phyloP scores from a whole-genome alignment of 2,888 invertebrate species.

The Phortica magna region DNA sequence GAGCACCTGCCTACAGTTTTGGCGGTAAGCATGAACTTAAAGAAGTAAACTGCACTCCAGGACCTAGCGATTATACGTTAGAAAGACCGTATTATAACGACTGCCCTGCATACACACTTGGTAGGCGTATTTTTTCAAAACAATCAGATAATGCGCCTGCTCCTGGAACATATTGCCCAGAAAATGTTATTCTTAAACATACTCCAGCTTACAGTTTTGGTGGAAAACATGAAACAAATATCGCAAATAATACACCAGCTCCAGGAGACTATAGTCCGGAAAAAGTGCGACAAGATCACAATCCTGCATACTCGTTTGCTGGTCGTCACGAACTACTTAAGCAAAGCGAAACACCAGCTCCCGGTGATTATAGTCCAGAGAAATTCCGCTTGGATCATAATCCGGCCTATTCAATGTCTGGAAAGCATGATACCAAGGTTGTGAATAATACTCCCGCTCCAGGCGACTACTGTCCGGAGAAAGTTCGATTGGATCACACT shows the following conservation, averaged over 20 bases:
- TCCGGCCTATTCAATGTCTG: slow-evolving; percentile 79
- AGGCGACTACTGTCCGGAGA: slow-evolving; percentile 82
- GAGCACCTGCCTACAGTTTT: slow-evolving; percentile 85
- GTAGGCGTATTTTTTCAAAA: slow-evolving; percentile 59
- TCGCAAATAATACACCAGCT: slow-evolving; percentile 79
- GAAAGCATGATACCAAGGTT: slow-evolving; percentile 64
- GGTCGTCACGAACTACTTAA: slow-evolving; percentile 78
- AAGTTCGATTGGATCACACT: slow-evolving; percentile 77
- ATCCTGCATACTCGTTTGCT: slow-evolving; percentile 78
- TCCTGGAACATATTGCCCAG: slow-evolving; percentile 79
- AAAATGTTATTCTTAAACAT: slow-evolving; percentile 78
- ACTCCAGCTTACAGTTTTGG: slow-evolving; percentile 80
- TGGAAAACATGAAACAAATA: slow-evolving; percentile 80
- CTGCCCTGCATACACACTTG: slow-evolving; percentile 80
- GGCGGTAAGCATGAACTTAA: slow-evolving; percentile 80
- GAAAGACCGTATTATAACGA: no score
- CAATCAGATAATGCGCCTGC: slow-evolving; percentile 69
- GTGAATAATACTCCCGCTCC: slow-evolving; percentile 78
- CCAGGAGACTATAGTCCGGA: slow-evolving; percentile 81
- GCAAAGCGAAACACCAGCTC: slow-evolving; percentile 79
- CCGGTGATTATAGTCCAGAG: slow-evolving; percentile 81
- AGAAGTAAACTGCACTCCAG: slow-evolving; percentile 83
- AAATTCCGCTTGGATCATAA: slow-evolving; percentile 73
- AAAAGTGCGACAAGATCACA: slow-evolving; percentile 67
- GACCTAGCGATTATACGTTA: slow-evolving; percentile 82